Evolutionary conservation across 2,113 vertebrate genomes (phyloP), one percentile per base, ranked within the genome.

Genomic region (Actinemys pallida): DNA sequence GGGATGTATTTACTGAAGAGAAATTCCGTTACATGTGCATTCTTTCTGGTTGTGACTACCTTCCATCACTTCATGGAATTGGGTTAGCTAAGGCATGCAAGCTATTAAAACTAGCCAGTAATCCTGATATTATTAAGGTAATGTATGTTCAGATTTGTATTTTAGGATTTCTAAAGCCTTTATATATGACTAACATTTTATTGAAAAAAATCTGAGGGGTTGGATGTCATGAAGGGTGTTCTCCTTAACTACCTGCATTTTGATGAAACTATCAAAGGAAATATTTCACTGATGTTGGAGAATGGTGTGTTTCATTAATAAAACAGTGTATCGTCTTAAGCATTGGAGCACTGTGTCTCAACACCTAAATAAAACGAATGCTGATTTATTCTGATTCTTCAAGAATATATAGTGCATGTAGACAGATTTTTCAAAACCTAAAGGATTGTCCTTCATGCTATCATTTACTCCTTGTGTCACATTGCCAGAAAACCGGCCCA

Each of bases 11-110:
- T 97, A 99, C 99, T 0, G 99, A 99, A 96, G 99, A 99, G 95
- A 99, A 99, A 95, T 99, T 99, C 87, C 99, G 99, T 25, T 98
- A 99, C 84, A 99, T 99, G 99, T 99, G 99, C 96, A 99, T 99
- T 96, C 99, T 99, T n/a, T 99, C 99, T 1, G 99, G 99, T 86
- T 99, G 99, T n/a, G 99, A 99, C 96, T 99, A 99, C 81, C 98
- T 99, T n/a, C 20, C 99, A 0, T 99, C 99, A 0, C 98, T 99
- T 80, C 98, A 99, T 16, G 99, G 99, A 81, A 99, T 99, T 13
- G 99, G 99, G 8, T 98, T 99, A 91, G 99, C 98, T n/a, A 99
- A 99, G 96, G 99, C 99, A 0, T 99, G 99, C 98, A 99, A 99
- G 94, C 98, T 99, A 25, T 93, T 99, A 6, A 98, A 98, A 85